Base-by-base conservation (phyloP, 1,140 invertebrate species). In the Melanaphis sacchari region DNA sequence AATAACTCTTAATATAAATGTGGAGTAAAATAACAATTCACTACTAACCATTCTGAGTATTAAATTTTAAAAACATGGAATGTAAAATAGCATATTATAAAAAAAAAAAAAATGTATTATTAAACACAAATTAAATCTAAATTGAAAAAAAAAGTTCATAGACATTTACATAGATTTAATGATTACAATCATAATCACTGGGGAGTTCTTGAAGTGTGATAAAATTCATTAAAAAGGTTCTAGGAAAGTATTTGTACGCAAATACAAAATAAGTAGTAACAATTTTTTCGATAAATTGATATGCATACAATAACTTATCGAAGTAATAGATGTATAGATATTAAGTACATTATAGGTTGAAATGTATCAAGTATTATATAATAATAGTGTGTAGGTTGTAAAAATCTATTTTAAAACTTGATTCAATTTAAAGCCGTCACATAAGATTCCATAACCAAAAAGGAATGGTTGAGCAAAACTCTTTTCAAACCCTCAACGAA, bases 241-340 rank as follows among this genome's bases (percentile, higher is more conserved):
- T 82, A 82, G 76, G 76, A 38, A 38, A 21, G 36, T 38, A n/a
- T 82, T 22, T 81, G 15, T 81, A 36, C 36, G 38, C 22, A 38
- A 38, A 22, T 82, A 82, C 36, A 82, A 36, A 82, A 82, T 82
- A 82, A 76, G 59, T 76, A 76, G 59, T 76, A 76, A 76, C 31
- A n/a, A 76, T 76, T 76, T 76, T n/a, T n/a, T n/a, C n/a, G 31
- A 76, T 76, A 76, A 76, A 36, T 76, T n/a, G n/a, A 76, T 76
- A 76, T n/a, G 31, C n/a, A 18, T 76, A 76, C 59, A 76, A 31
- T 66, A 18, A 18, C 31, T 4, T 66, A 59, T n/a, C n/a, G 59
- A 76, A 76, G 59, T 76, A 18, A 66, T 66, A 66, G 11, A 66
- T n/a, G n/a, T 11, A 49, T 15, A 15, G 18, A 49, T 49, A 49